Percentiles rank a stretch among this genome's conserved stretches.
These are phyloP conservation scores for Teinopalpus imperialis DNA, from an alignment of 2,888 invertebrate genomes.

Conservation along the genomic window DNA sequence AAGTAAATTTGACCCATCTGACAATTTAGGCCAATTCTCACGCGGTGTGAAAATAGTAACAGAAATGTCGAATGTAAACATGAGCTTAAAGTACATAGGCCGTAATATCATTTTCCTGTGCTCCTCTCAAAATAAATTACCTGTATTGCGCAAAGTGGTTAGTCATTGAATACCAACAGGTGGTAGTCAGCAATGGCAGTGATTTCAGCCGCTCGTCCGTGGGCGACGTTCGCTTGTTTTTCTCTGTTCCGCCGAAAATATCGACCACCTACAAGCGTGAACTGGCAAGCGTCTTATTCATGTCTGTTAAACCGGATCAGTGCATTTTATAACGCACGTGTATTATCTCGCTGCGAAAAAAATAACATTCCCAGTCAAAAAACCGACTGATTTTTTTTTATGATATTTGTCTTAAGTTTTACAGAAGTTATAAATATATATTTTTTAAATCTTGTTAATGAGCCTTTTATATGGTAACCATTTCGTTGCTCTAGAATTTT, in stretches of 20 bases:
- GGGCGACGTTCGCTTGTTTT: constrained; percentile 56
- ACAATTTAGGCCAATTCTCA: constrained; percentile 5
- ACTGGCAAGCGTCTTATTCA: constrained; percentile 44
- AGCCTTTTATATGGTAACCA: too few relatives aligned
- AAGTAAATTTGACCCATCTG: constrained; percentile 13
- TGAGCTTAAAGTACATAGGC: background rate
- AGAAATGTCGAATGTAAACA: background rate
- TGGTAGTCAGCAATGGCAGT: constrained; percentile 47
- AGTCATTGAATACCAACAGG: constrained; percentile 59
- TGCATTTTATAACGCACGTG: constrained; percentile 32
- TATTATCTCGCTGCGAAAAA: background rate
- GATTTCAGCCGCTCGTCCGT: constrained; percentile 22
- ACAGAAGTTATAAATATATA: too few relatives aligned
- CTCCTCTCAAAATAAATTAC: constrained; percentile 56
- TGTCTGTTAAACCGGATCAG: constrained; percentile 29
- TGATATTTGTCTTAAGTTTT: too few relatives aligned
- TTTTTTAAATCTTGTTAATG: too few relatives aligned
- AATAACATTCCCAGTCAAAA: background rate
- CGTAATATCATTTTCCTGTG: constrained; percentile 17
- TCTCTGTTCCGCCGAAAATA: constrained; percentile 58
- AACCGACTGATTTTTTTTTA: background rate
- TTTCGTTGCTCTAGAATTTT: too few relatives aligned
- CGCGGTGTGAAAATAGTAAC: constrained; percentile 7
- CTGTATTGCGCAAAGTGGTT: constrained; percentile 64
- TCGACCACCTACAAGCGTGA: constrained; percentile 55